phyloP scores from a whole-genome alignment of 1,140 invertebrate species.

The Nebria ingens region DNA sequence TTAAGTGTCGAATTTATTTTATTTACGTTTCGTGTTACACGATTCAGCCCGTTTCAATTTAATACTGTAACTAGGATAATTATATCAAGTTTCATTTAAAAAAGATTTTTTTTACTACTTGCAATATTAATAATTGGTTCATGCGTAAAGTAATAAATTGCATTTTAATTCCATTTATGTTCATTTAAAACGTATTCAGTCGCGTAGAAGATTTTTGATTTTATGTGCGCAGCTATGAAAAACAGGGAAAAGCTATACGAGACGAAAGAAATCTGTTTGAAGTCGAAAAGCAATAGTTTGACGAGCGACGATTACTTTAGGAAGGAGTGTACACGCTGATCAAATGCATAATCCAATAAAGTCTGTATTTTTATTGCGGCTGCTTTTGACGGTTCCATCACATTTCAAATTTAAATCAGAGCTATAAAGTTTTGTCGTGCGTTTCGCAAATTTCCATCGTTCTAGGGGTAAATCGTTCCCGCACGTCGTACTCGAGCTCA shows the following conservation, averaged over 20 bases:
- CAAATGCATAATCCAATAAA: constrained; percentile 9
- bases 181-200: too few species aligned
- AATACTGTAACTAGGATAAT: too few species aligned
- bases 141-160: too few species aligned
- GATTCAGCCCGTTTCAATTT: too few species aligned
- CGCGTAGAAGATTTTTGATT: too few species aligned
- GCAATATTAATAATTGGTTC: too few species aligned
- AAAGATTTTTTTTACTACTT: too few species aligned
- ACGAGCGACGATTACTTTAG: not conserved
- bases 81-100: too few species aligned
- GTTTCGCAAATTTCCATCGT: constrained; percentile 1
- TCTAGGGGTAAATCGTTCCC: not conserved
- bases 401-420: constrained; percentile 9
- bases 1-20: not conserved
- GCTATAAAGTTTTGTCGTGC: constrained; percentile 7
- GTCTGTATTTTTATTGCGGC: not conserved
- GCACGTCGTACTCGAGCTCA: not conserved
- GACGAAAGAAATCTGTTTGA: not conserved
- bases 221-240: too few species aligned
- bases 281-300: not conserved
- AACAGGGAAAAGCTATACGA: too few species aligned
- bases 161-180: too few species aligned
- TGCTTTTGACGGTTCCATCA: constrained; percentile 8
- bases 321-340: not conserved
- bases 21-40: not conserved